A percentile compares a stretch with the other conserved stretches of the same genome.
Conservation (phyloP, 2,797 vertebrate species). For the Eurystomus glaucurus region DNA sequence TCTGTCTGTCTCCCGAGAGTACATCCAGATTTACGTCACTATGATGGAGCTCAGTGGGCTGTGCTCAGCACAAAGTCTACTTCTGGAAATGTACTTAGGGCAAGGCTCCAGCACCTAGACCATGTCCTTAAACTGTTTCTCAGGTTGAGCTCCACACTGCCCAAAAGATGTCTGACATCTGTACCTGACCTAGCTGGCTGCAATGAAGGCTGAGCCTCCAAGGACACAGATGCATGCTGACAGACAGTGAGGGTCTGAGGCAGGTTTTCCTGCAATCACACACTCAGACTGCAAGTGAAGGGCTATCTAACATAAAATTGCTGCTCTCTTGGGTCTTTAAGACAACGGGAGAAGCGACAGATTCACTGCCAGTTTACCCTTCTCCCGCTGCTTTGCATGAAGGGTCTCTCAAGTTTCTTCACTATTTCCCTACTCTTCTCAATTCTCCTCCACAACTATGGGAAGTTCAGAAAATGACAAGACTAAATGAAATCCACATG, state of each 20-base stretch:
- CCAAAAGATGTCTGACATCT: neutral
- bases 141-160: neutral
- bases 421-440: neutral
- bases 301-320: neutral
- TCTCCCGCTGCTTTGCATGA: neutral
- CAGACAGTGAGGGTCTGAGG: neutral
- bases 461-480: neutral
- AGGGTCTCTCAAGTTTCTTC: neutral
- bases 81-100: neutral
- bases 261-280: neutral
- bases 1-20: neutral
- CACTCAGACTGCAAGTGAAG: neutral
- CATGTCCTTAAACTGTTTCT: neutral
- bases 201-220: neutral
- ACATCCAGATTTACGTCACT: neutral
- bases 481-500: accelerated
- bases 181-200: neutral
- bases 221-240: neutral
- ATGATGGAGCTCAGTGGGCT: neutral
- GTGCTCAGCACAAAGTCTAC: neutral
- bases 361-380: neutral
- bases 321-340: neutral
- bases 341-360: neutral
- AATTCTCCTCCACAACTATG: neutral
- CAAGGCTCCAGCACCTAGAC: neutral